Base-by-base conservation (phyloP, 2,888 invertebrate genomes). In the Marasmarcha lunaedactyla region DNA sequence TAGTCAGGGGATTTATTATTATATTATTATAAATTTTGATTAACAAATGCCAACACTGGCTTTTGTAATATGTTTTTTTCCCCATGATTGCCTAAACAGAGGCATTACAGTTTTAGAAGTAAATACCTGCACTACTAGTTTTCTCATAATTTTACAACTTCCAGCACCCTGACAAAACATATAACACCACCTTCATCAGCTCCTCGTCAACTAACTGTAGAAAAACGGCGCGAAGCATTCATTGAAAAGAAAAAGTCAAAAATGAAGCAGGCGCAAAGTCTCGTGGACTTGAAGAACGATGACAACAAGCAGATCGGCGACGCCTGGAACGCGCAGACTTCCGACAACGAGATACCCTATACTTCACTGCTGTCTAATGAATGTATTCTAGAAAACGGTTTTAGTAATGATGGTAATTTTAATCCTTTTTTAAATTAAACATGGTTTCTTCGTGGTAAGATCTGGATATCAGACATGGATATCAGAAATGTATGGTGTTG, bases 151-250 rank as follows among this genome's bases (percentile, higher is more conserved):
- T n/a, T n/a, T n/a, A n/a, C n/a, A n/a, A n/a, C 4, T 30, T 30
- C n/a, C 57, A 90, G 90, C 51, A 89, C 90, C 1, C 62, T 91
- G 50, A 90, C 90, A 11, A 88, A 88, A 58, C 90, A 90, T 55
- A 87, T 90, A 69, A 89, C 89, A 0, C 88, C 89, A 1, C 87
- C 88, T 1, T 71, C 83, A 1, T 78, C 81, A 0, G 71, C 76
- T 0, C 63, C 62, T 6, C 62, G 70, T n/a, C 63, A 63, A 44
- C 50, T 63, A 40, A 65, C 63, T 1, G 58, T 64, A 1, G 67
- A 69, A 13, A 71, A 69, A 41, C 68, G 76, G 2, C 65, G 78
- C 9, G 77, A 77, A 45, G 73, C 70, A 0, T 77, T 79, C 47
- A 63, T 74, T 26, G 74, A 78, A 5, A 63, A 73, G 37, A 76